Evolutionary conservation across 2,888 invertebrate species (phyloP).

Genomic region (Molanna angustata): DNA sequence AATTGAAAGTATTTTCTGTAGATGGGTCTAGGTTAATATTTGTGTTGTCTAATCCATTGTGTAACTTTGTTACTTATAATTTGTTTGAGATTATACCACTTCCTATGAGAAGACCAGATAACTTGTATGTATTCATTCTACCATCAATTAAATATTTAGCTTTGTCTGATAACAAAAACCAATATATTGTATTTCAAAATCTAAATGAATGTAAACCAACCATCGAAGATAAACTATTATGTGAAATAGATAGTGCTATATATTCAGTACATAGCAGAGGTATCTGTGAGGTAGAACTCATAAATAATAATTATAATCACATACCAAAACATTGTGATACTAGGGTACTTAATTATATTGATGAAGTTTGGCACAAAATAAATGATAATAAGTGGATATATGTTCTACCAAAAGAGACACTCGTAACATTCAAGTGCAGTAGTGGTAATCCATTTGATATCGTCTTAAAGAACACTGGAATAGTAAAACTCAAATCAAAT

Average conservation of each 20-base stretch:
- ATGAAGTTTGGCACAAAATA: constrained; percentile 13
- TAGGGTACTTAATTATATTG: constrained; percentile 1
- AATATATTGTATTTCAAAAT: constrained; percentile 4
- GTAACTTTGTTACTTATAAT: constrained; percentile 5
- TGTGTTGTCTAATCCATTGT: constrained; percentile 1
- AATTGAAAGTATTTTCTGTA: not conserved
- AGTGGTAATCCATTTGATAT: not conserved
- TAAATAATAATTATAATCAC: not conserved
- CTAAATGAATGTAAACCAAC: constrained; percentile 5
- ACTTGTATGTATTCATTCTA: constrained; percentile 1
- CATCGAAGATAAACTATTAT: not conserved
- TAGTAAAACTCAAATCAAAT: not conserved
- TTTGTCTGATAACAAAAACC: constrained; percentile 1
- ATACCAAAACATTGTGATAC: constrained; percentile 3
- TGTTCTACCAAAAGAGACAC: constrained; percentile 1
- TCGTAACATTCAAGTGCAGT: constrained; percentile 6
- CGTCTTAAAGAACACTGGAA: constrained; percentile 1
- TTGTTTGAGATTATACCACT: constrained; percentile 1
- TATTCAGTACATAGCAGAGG: not conserved
- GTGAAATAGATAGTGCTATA: constrained; percentile 1
- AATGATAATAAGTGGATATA: constrained; percentile 7
- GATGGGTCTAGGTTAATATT: constrained; percentile 9
- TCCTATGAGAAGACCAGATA: constrained; percentile 8
- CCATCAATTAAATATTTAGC: constrained; percentile 4
- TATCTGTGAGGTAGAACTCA: constrained; percentile 7